A percentile compares a stretch with the other conserved stretches of the same genome.
Conservation (phyloP, 2,888 invertebrate genomes). For the Hydraecia micacea region DNA sequence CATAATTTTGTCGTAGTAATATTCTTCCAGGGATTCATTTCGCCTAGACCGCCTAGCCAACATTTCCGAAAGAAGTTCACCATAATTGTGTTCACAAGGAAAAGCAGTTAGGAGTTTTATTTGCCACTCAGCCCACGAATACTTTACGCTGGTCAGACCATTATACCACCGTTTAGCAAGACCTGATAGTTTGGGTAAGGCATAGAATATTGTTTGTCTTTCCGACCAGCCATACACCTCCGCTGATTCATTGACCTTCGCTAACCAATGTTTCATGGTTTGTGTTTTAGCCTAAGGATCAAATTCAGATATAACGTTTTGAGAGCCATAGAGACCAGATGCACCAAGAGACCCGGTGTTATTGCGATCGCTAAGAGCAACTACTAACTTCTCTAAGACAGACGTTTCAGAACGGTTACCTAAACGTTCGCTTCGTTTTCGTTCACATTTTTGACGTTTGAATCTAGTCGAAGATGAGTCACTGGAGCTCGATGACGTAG, state of each 20-base stretch:
- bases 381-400: neutral
- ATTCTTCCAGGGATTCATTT: neutral
- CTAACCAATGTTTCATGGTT: neutral
- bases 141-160: neutral
- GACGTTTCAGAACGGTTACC: neutral
- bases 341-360: neutral
- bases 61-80: neutral
- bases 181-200: too few species aligned
- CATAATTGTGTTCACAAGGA: neutral
- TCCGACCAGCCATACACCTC: too few species aligned
- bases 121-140: neutral
- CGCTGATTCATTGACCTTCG: neutral
- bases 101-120: neutral
- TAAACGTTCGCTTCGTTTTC: neutral
- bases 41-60: neutral
- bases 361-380: neutral
- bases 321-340: neutral
- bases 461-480: neutral
- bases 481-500: neutral
- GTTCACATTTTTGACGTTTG: neutral
- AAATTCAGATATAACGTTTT: neutral
- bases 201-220: too few species aligned
- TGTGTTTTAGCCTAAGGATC: neutral
- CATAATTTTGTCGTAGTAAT: neutral
- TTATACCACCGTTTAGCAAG: neutral